Evolutionary conservation across 1,140 invertebrate species (phyloP).

Genomic region (Neodiprion lecontei): DNA sequence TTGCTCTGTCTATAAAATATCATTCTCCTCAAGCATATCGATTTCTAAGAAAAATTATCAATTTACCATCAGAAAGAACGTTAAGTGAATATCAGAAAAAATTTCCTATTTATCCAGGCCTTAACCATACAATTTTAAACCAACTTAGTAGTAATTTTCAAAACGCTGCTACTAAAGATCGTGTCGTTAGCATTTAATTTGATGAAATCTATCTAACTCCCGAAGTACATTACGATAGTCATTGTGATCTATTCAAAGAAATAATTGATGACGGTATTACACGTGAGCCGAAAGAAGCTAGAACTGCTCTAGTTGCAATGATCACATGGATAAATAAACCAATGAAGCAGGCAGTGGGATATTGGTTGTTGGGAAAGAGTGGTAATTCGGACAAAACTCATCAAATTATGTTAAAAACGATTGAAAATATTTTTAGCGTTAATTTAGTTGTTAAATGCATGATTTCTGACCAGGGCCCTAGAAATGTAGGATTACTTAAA

Average conservation of each 20-base stretch:
- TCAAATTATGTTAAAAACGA: background rate
- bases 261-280: background rate
- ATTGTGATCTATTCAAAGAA: background rate
- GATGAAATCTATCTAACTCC: constrained; percentile 8
- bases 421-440: background rate
- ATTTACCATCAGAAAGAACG: background rate
- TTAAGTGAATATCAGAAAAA: background rate
- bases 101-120: background rate
- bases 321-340: background rate
- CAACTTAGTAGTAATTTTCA: background rate
- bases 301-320: constrained; percentile 4
- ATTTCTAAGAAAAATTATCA: constrained; percentile 4
- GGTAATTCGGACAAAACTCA: background rate
- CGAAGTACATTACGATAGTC: background rate
- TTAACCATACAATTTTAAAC: background rate
- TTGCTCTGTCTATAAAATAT: constrained; percentile 8
- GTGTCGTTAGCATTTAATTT: background rate
- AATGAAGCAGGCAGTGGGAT: constrained; percentile 4
- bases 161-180: background rate
- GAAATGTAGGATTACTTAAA: constrained; percentile 7
- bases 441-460: background rate
- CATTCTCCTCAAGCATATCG: constrained; percentile 8
- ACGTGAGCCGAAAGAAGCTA: background rate
- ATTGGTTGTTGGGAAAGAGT: constrained; percentile 3
- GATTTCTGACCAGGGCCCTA: constrained; percentile 6